phyloP scores from a whole-genome alignment of 2,797 vertebrate species.

The Emydoidea blandingii region DNA sequence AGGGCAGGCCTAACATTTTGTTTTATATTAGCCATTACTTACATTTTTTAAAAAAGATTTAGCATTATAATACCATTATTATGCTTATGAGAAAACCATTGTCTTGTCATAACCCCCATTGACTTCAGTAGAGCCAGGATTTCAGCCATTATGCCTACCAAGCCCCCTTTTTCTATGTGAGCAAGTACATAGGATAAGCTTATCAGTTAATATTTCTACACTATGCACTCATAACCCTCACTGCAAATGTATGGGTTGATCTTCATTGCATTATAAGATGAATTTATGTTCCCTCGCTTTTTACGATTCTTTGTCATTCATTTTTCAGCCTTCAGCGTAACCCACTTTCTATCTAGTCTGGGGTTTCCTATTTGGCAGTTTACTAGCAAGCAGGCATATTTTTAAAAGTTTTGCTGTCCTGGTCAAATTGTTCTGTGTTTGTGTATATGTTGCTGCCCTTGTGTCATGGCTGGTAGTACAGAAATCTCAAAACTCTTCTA shows the following conservation, averaged over 20 bases:
- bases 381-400: background rate
- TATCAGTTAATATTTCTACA: background rate
- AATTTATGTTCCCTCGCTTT: background rate
- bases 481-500: background rate
- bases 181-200: background rate
- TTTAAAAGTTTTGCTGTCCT: background rate
- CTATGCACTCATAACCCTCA: background rate
- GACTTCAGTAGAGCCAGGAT: background rate
- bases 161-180: background rate
- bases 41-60: background rate
- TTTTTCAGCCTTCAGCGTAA: background rate
- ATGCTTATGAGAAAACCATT: background rate
- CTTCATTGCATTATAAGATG: background rate
- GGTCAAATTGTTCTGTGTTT: background rate
- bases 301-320: background rate
- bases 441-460: background rate
- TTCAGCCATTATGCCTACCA: background rate
- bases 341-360: background rate
- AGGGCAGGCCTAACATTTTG: background rate
- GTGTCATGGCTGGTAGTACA: fast-evolving
- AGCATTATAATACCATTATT: background rate
- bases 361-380: background rate
- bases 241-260: background rate
- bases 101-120: background rate
- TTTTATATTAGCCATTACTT: background rate